Evolutionary conservation across 2,888 invertebrate genomes (phyloP).

Genomic region (Tenthredo distinguenda): DNA sequence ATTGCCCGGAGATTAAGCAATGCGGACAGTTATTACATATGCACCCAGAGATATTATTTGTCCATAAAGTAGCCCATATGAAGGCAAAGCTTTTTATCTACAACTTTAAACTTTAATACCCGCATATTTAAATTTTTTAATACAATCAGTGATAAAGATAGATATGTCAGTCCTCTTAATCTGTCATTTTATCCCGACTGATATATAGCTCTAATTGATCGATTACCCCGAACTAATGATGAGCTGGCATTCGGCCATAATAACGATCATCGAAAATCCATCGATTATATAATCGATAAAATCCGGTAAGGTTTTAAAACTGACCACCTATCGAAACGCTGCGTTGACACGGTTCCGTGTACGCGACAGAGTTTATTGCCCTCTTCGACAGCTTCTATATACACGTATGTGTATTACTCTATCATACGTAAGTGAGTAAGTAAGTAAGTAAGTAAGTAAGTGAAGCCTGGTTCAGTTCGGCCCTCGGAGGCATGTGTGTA

Average conservation of each 20-base stretch:
- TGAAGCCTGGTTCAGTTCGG: neutral
- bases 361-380: constrained; percentile 29
- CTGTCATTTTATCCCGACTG: neutral
- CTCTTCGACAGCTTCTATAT: constrained; percentile 19
- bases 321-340: neutral
- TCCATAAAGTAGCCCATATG: neutral
- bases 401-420: neutral
- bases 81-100: neutral
- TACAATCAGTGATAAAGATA: neutral
- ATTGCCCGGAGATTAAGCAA: neutral
- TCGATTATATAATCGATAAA: neutral
- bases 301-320: neutral
- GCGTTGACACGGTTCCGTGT: constrained; percentile 38
- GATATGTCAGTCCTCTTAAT: neutral
- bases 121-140: neutral
- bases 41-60: neutral
- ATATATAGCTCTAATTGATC: neutral
- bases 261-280: neutral
- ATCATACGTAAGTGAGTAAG: neutral
- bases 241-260: neutral
- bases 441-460: neutral
- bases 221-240: constrained; percentile 1
- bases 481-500: constrained; percentile 23
- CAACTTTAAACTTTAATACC: neutral
- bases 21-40: neutral